phyloP scores from a whole-genome alignment of 2,113 vertebrate genomes.

The Litocranius walleri region DNA sequence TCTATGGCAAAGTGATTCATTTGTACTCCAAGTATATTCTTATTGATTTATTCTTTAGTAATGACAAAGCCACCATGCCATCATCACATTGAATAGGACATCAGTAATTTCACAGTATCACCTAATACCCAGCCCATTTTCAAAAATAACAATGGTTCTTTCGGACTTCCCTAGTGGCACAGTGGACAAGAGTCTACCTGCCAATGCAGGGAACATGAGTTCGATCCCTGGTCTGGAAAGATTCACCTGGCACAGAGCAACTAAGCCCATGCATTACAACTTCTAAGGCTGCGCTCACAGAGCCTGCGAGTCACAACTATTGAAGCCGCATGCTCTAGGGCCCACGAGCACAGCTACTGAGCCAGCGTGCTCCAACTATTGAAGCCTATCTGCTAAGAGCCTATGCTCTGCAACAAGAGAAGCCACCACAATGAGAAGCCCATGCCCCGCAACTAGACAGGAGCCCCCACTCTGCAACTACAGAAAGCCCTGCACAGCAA shows the following conservation, averaged over 20 bases:
- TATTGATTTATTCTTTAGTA: not conserved
- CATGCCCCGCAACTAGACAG: not conserved
- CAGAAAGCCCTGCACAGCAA: not conserved
- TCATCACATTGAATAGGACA: not conserved
- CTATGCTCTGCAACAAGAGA: not conserved
- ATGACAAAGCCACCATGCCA: not conserved
- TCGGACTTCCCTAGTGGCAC: not conserved
- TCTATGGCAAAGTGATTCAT: not conserved
- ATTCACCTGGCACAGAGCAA: rapidly evolving
- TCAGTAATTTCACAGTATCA: not conserved
- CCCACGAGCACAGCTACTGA: not conserved
- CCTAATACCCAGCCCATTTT: not conserved
- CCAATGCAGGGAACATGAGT: not conserved
- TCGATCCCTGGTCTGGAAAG: not conserved
- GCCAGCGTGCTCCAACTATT: not conserved
- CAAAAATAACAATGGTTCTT: not conserved
- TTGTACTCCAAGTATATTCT: not conserved
- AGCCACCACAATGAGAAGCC: not conserved
- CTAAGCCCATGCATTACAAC: not conserved
- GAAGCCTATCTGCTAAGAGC: not conserved
- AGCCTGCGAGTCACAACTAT: not conserved
- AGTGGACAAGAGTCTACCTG: not conserved
- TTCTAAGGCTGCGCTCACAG: not conserved
- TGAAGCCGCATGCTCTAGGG: not conserved
- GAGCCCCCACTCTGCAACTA: not conserved